phyloP scores from a whole-genome alignment of 2,888 invertebrate genomes.

The Polylopha cassiicola region DNA sequence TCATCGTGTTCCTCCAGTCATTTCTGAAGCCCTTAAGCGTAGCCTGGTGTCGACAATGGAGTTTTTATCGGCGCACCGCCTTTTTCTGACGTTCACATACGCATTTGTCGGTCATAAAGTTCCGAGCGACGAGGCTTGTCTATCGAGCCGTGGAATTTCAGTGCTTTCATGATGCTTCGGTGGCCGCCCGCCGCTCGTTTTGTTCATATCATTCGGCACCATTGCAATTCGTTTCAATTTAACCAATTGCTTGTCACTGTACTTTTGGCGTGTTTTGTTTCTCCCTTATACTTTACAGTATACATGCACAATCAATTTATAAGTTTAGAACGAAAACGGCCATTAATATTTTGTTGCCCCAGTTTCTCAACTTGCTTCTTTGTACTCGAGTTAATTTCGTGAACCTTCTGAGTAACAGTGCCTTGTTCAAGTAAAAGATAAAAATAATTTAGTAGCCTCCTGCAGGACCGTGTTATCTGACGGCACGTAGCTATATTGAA shows the following conservation, averaged over 20 bases:
- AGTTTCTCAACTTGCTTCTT: too few species aligned
- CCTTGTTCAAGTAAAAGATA: slow-evolving; percentile 40
- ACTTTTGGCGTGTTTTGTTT: too few species aligned
- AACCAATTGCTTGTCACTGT: too few species aligned
- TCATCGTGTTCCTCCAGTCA: slow-evolving; percentile 54
- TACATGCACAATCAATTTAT: too few species aligned
- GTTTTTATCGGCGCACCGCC: slow-evolving; percentile 61
- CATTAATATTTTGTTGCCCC: too few species aligned
- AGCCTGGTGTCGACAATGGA: slow-evolving; percentile 59
- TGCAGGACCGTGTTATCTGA: slow-evolving; percentile 52
- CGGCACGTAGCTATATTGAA: slow-evolving; percentile 24
- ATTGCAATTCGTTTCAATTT: slow-evolving; percentile 37
- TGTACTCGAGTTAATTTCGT: slow-evolving; percentile 39
- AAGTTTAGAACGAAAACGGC: too few species aligned
- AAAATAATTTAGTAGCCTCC: slow-evolving; percentile 61
- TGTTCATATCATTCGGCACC: slow-evolving; percentile 25
- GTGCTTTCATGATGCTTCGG: slow-evolving; percentile 40
- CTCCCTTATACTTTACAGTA: too few species aligned
- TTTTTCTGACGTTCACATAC: slow-evolving; percentile 53
- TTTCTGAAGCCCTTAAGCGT: slow-evolving; percentile 58
- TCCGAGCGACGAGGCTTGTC: slow-evolving; percentile 42
- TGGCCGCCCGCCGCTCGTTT: slow-evolving; percentile 26
- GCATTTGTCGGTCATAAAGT: slow-evolving; percentile 60
- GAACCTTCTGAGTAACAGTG: slow-evolving; percentile 35
- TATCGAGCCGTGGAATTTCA: slow-evolving; percentile 46